Base-by-base conservation (phyloP, 2,113 vertebrate species). In the Pitta sordida region DNA sequence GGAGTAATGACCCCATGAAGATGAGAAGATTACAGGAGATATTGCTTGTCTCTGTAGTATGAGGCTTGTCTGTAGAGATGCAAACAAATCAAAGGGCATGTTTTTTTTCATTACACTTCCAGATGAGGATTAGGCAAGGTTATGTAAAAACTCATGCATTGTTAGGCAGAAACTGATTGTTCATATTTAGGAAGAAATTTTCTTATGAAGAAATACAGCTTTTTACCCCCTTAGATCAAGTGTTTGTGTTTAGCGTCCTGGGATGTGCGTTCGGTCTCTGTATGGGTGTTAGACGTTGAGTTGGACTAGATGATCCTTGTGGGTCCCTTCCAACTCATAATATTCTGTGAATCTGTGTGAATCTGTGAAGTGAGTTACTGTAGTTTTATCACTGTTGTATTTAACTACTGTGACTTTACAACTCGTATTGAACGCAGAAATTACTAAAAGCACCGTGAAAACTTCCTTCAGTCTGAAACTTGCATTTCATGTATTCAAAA, bases 351-450 rank as follows among this genome's bases (percentile, higher is more conserved):
- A n/a, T n/a, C n/a, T n/a, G n/a, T n/a, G n/a, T n/a, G n/a, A n/a
- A n/a, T n/a, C n/a, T n/a, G n/a, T n/a, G n/a, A n/a, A n/a, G 70
- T 81, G 34, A 78, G 53, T 88, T 83, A 39, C 56, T 63, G 29
- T 80, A 20, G 52, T 77, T 77, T 95, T 91, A 18, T 90, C 1
- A 1, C 39, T 60, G 18, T 69, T 44, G 9, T 22, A 15, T 91
- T 91, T 92, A 82, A 84, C 52, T 82, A 30, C 81, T 75, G 52
- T 93, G 75, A 69, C 73, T 94, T 94, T 81, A 70, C 36, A 71
- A 30, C 53, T 36, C 64, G 30, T 69, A 68, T n/a, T 77, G 67
- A 78, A n/a, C 36, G 59, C 58, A n/a, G 15, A 88, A 63, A 83
- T 93, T 58, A 71, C 48, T 71, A 60, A 77, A 96, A 88, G 15